These are phyloP conservation scores for Diaperis boleti DNA, from an alignment of 2,888 invertebrate species.

Conservation along the genomic window DNA sequence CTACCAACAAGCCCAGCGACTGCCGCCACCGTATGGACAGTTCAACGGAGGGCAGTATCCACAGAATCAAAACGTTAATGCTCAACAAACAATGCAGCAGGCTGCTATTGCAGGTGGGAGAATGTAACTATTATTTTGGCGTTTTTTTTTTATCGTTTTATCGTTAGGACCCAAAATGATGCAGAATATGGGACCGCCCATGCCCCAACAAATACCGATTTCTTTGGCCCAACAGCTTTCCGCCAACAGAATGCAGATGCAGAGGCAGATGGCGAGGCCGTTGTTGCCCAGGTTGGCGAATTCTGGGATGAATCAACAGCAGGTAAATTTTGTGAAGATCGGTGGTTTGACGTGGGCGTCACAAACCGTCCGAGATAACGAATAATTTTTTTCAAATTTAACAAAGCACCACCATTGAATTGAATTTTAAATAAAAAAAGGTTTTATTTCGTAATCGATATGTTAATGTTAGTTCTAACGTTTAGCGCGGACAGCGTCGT, in stretches of 20 bases:
- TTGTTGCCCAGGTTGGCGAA: conserved; percentile 50
- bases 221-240: conserved; percentile 60
- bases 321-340: no score
- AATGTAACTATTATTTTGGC: no score
- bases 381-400: no score
- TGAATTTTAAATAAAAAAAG: background rate
- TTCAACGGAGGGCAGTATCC: conserved; percentile 21
- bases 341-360: no score
- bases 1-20: conserved; percentile 53
- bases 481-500: no score
- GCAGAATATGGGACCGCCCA: conserved; percentile 44
- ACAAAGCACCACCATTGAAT: no score
- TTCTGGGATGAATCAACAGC: conserved; percentile 50
- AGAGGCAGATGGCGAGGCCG: conserved; percentile 51
- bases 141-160: background rate
- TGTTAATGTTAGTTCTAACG: no score
- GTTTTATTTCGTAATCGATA: no score
- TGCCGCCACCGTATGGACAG: conserved; percentile 38
- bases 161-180: conserved; percentile 42
- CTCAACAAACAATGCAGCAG: conserved; percentile 47
- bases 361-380: no score
- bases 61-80: conserved; percentile 49
- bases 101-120: background rate
- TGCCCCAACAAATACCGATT: conserved; percentile 47
- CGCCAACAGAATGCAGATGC: conserved; percentile 41